phyloP scores from a whole-genome alignment of 2,113 vertebrate species.

The Chloroceryle aenea region DNA sequence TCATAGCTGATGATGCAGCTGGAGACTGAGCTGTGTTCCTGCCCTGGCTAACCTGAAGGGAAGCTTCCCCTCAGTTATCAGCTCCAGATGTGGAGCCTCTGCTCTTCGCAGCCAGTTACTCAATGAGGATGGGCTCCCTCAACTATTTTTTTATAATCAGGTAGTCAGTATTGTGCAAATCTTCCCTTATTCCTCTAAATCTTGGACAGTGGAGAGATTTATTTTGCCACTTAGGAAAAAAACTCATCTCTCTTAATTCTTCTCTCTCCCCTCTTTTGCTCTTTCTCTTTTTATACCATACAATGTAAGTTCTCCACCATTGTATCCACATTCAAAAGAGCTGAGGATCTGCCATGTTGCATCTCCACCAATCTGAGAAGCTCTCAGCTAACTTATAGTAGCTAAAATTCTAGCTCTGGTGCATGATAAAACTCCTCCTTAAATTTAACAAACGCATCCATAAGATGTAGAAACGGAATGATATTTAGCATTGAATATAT shows the following conservation, averaged over 20 bases:
- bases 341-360: neutral
- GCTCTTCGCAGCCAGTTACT: neutral
- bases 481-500: neutral
- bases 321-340: neutral
- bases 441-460: neutral
- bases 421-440: neutral
- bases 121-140: neutral
- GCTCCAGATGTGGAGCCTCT: neutral
- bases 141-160: neutral
- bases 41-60: neutral
- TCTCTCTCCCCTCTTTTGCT: neutral
- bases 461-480: neutral
- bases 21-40: neutral
- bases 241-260: neutral
- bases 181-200: neutral
- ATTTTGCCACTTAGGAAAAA: neutral
- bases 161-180: neutral
- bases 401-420: neutral
- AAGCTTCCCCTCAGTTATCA: neutral
- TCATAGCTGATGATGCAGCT: accelerated
- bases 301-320: neutral
- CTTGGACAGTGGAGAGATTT: neutral
- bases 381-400: neutral
- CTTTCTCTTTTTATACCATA: neutral
- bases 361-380: neutral